Conservation (phyloP, 1,140 invertebrate species). For the Psix sp. region DNA sequence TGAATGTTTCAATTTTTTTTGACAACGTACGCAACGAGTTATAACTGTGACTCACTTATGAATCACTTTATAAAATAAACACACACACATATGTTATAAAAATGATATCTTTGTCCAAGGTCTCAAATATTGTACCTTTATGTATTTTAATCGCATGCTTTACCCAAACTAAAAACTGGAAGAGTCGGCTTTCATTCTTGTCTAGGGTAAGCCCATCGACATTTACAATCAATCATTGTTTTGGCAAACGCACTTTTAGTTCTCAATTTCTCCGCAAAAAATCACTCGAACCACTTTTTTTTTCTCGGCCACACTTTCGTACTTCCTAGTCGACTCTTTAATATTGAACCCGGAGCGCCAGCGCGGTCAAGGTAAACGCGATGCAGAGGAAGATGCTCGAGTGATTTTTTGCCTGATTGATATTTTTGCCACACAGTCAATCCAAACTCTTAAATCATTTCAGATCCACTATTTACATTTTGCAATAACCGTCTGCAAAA, state of each 20-base stretch:
- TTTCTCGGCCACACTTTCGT: no score
- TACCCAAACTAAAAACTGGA: slow-evolving; percentile 74
- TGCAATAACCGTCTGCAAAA: slow-evolving; percentile 5
- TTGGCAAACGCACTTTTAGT: slow-evolving; percentile 14
- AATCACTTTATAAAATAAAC: no score
- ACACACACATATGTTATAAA: no score
- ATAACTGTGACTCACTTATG: no score
- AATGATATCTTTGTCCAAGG: not conserved
- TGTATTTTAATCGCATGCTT: slow-evolving; percentile 69
- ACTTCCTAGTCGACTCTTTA: no score
- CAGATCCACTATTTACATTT: slow-evolving; percentile 2
- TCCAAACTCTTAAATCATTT: no score
- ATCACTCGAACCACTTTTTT: no score
- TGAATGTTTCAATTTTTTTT: no score
- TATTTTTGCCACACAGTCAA: no score
- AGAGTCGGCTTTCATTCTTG: slow-evolving; percentile 74
- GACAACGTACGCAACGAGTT: no score
- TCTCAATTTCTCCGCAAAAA: slow-evolving; percentile 53
- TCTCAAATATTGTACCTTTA: slow-evolving; percentile 51
- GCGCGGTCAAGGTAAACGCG: slow-evolving; percentile 65
- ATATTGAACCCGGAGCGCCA: slow-evolving; percentile 62
- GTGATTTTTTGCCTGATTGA: slow-evolving; percentile 31
- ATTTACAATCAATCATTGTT: slow-evolving; percentile 34
- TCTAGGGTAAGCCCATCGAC: slow-evolving; percentile 71
- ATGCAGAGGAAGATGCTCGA: slow-evolving; percentile 32